Evolutionary conservation across 2,113 vertebrate species (phyloP), one percentile per base, ranked within the genome.

Genomic region (Gallinago media): DNA sequence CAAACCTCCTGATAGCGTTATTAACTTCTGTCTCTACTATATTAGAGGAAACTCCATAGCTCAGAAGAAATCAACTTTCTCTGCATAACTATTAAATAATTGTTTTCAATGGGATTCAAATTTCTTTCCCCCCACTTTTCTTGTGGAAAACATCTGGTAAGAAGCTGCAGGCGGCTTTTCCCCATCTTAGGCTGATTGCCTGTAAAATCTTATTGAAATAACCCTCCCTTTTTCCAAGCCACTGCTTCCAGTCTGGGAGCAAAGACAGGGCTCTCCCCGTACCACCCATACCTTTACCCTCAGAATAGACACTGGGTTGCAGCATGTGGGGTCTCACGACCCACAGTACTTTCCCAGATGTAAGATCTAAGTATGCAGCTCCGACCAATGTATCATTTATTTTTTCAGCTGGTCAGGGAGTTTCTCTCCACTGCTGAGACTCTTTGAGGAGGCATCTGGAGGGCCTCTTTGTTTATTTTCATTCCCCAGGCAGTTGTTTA

Each of bases 381-480:
- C 68, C 54, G 46, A 13, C 38, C 31, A 9, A 6, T 8, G 40
- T 56, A 52, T 85, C 85, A 81, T 71, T 72, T 96, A 2, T 95
- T 94, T 92, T 94, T 76, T 91, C 88, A 96, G 85, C 88, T 93
- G 94, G 61, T 42, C 13, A 23, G 19, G 29, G 75, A 86, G 21
- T 47, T 49, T 74, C 85, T 93, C 34, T 47, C 50, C 26, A 18
- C 38, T 59, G 47, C 19, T 32, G 15, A 49, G 61, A 68, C 9
- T 25, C 34, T 81, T 70, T 62, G 68, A 88, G 73, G 31, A 75
- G n/a, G 50, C 75, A 88, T 54, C 79, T 84, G 56, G 65, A 85
- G 34, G 26, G 76, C 29, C 36, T 49, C 3, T 44, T 31, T 74
- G 73, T 42, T 90, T 95, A 15, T 77, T 94, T 90, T 71, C 34